These are phyloP conservation scores for Mesochorus sp. DNA, from an alignment of 2,888 invertebrate genomes.

Conservation along the genomic window DNA sequence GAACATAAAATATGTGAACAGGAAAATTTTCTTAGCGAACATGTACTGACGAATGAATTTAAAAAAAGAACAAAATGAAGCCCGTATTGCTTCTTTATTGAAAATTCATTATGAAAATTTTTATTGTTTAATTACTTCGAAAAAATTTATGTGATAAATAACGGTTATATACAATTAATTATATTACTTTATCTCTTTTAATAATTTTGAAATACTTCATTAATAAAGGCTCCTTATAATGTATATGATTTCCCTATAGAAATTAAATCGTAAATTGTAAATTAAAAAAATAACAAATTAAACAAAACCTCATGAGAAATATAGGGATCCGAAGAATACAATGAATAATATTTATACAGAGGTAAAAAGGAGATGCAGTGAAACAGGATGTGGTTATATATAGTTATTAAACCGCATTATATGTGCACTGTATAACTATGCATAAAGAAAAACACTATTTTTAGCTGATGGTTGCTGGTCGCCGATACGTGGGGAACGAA, in stretches of 20 bases:
- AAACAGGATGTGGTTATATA: background rate
- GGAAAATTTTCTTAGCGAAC: background rate
- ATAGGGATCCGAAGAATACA: background rate
- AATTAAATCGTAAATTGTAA: no score
- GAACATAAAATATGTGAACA: background rate
- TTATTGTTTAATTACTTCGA: no score
- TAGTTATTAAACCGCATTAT: background rate
- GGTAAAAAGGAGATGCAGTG: background rate
- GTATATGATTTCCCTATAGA: no score
- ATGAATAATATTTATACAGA: background rate
- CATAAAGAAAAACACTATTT: slow-evolving; percentile 41
- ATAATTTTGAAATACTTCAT: no score
- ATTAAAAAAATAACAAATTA: no score
- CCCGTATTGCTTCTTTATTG: no score
- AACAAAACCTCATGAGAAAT: no score
- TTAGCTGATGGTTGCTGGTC: slow-evolving; percentile 37
- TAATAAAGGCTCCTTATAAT: no score
- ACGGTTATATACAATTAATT: no score
- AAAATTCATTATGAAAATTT: no score
- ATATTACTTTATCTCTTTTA: no score
- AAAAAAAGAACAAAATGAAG: background rate
- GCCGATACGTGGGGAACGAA: slow-evolving; percentile 52
- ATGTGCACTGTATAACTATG: slow-evolving; percentile 1
- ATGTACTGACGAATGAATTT: background rate
- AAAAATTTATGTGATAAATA: no score